phyloP scores from a whole-genome alignment of 2,113 vertebrate species.

The Prietella phreatophila region DNA sequence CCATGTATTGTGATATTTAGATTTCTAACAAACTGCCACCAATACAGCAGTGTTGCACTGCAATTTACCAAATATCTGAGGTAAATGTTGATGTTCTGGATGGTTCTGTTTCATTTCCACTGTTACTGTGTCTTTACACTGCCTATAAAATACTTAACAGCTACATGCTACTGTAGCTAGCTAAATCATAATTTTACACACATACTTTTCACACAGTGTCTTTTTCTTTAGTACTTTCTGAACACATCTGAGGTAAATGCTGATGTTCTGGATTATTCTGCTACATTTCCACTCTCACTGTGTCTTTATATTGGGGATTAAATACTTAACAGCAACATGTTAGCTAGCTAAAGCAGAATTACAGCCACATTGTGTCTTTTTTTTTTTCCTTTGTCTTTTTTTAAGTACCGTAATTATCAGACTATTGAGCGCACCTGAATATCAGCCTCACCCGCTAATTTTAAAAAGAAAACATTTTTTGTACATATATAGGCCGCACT shows the following conservation, averaged over 20 bases:
- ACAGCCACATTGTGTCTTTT: background rate
- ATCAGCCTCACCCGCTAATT: too few relatives aligned
- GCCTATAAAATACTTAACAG: background rate
- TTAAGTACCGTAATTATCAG: too few relatives aligned
- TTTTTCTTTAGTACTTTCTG: background rate
- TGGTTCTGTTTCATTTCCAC: background rate
- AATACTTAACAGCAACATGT: background rate
- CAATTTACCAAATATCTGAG: background rate
- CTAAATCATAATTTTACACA: background rate
- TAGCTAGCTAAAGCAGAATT: background rate
- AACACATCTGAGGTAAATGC: background rate
- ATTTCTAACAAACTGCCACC: background rate
- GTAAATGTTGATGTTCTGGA: conserved; percentile 2
- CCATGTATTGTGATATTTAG: background rate
- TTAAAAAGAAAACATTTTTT: too few relatives aligned
- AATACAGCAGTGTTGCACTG: background rate
- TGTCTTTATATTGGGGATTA: background rate
- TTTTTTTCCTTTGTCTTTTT: too few relatives aligned
- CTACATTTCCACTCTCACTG: background rate
- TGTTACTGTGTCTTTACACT: background rate
- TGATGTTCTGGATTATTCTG: background rate
- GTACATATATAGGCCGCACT: too few relatives aligned
- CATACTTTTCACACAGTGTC: background rate
- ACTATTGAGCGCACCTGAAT: too few relatives aligned
- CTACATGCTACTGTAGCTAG: background rate